phyloP scores from a whole-genome alignment of 2,888 invertebrate species.

The Rhamphomyia laevipes region DNA sequence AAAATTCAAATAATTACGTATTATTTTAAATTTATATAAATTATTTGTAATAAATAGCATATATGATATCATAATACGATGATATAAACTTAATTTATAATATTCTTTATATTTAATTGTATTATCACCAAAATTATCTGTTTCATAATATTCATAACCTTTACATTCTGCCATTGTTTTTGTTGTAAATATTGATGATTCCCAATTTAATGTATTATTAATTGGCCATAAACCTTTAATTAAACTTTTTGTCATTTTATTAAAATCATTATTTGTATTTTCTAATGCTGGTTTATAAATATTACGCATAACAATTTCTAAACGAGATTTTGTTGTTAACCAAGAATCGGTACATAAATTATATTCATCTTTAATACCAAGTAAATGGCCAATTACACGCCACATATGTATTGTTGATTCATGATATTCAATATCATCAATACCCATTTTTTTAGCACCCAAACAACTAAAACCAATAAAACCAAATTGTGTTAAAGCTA shows the following conservation, averaged over 20 bases:
- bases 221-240: conserved; percentile 52
- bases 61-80: conserved; percentile 30
- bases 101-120: conserved; percentile 16
- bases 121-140: conserved; percentile 10
- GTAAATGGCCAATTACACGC: conserved; percentile 60
- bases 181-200: conserved; percentile 42
- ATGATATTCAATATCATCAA: conserved; percentile 44
- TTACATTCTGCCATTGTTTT: conserved; percentile 40
- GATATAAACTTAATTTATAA: conserved; percentile 39
- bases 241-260: conserved; percentile 46
- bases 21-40: conserved; percentile 40
- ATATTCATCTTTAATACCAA: conserved; percentile 66
- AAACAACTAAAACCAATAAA: conserved; percentile 48
- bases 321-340: conserved; percentile 42
- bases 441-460: conserved; percentile 48
- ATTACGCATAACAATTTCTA: conserved; percentile 40
- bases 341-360: conserved; percentile 50
- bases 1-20: conserved; percentile 50
- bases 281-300: conserved; percentile 47
- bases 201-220: conserved; percentile 45
- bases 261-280: conserved; percentile 46
- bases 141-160: conserved; percentile 36
- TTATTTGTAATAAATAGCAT: conserved; percentile 29
- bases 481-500: conserved; percentile 70
- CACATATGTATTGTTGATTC: conserved; percentile 66